Evolutionary conservation across 2,888 invertebrate species (phyloP).

Genomic region (Laspeyria flexula): DNA sequence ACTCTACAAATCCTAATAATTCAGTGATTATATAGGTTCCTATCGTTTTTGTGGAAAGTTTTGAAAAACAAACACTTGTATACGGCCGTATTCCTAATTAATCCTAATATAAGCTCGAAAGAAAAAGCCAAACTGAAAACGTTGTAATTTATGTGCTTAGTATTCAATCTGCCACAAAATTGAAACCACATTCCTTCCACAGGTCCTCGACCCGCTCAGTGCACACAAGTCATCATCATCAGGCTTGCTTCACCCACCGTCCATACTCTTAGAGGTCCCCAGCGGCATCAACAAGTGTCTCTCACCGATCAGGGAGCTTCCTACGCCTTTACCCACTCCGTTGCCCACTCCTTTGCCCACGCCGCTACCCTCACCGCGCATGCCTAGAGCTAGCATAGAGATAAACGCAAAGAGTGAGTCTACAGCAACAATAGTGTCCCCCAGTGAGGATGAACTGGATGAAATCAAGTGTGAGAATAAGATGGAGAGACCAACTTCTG

Average conservation of each 20-base stretch:
- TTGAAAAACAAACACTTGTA: too few species aligned
- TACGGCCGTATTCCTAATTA: too few species aligned
- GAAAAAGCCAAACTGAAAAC: background rate
- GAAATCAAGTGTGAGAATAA: constrained; percentile 69
- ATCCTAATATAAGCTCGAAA: too few species aligned
- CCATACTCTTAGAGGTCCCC: constrained; percentile 92
- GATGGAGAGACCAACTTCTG: constrained; percentile 64
- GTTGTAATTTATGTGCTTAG: too few species aligned
- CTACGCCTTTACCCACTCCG: constrained; percentile 89
- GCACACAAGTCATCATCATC: constrained; percentile 87
- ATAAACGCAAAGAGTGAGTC: constrained; percentile 64
- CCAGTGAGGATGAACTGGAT: constrained; percentile 79
- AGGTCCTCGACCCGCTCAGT: constrained; percentile 89
- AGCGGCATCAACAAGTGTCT: constrained; percentile 91
- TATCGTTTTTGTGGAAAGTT: too few species aligned
- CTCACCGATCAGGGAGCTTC: constrained; percentile 92
- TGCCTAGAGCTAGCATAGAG: constrained; percentile 74
- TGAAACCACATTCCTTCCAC: constrained; percentile 31
- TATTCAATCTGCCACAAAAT: background rate
- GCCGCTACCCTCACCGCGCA: constrained; percentile 84
- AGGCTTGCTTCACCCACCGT: constrained; percentile 89
- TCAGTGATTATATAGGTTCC: too few species aligned
- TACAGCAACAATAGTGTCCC: constrained; percentile 62
- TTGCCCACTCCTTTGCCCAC: constrained; percentile 88
- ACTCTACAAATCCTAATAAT: too few species aligned